phyloP scores from a whole-genome alignment of 2,888 invertebrate species.

The Pherbina coryleti region DNA sequence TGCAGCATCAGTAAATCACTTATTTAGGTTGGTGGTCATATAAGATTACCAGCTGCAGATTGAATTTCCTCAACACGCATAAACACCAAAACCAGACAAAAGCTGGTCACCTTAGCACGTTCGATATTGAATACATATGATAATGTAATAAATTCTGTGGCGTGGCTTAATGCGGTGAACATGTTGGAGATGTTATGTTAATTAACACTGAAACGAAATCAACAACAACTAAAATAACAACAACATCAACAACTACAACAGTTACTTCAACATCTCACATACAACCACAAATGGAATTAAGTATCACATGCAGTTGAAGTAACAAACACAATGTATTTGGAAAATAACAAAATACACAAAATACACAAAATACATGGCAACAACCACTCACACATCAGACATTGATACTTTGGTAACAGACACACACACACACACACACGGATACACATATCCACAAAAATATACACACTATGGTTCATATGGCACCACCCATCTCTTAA shows the following conservation, averaged over 20 bases:
- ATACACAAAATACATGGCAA: no score
- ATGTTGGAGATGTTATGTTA: conserved; percentile 32
- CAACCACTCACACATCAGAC: no score
- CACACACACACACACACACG: neutral
- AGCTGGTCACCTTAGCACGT: conserved; percentile 6
- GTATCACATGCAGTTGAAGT: neutral
- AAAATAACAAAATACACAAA: no score
- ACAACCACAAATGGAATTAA: neutral
- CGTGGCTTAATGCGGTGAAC: conserved; percentile 19
- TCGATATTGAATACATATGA: neutral
- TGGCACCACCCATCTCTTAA: no score
- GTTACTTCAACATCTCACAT: neutral
- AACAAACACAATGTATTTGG: neutral
- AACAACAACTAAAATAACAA: neutral
- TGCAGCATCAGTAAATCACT: neutral
- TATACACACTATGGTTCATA: no score
- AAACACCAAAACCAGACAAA: neutral
- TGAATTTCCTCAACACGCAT: neutral
- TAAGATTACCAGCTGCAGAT: neutral
- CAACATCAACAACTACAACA: conserved; percentile 10
- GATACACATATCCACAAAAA: neutral
- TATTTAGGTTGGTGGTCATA: neutral
- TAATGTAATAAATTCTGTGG: conserved; percentile 24
- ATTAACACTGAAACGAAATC: conserved; percentile 29
- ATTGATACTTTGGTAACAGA: neutral